Base-by-base conservation (phyloP, 2,113 vertebrate species). In the Atlantisia rogersi region DNA sequence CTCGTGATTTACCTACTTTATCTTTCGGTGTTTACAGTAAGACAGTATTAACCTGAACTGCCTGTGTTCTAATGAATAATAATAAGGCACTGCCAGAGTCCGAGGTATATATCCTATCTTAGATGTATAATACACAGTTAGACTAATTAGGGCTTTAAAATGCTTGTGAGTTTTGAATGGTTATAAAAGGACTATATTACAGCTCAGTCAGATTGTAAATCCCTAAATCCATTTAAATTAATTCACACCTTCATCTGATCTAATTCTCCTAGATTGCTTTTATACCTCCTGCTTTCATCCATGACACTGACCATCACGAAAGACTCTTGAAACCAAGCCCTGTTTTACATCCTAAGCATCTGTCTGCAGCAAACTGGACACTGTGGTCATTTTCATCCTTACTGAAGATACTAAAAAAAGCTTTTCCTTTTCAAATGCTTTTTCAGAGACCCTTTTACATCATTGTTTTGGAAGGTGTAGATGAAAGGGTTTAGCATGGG, bases 401-500 rank as follows among this genome's bases (percentile, higher is more conserved):
- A 62, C 12, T 5, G 29, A 78, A 58, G 15, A 58, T 31, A 74
- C 7, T 59, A 29, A 60, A 37, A 52, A 50, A 76, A 31, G 13
- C n/a, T 26, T 59, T 94, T 96, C 29, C 22, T 89, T 88, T 71
- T 60, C 4, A 97, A 21, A 52, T 89, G 82, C 29, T 77, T 96
- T 77, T 71, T 92, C 67, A 98, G 67, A 35, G 92, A 82, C 15
- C 42, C 48, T 88, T 98, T 97, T 4, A 97, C 95, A 15, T 96
- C 94, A 58, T 37, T 94, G 60, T 98, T 98, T 55, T 71, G 75
- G 63, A 98, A 31, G 28, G 94, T 97, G 37, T 97, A 98, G 39
- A 97, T 97, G 14, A 97, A 82, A 64, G 96, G 94, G 35, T 98
- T 98, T 28, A 98, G 17, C 97, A 93, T 97, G n/a, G 97, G 96